Conservation (phyloP, 2,797 vertebrate species). For the Tenualosa ilisha region DNA sequence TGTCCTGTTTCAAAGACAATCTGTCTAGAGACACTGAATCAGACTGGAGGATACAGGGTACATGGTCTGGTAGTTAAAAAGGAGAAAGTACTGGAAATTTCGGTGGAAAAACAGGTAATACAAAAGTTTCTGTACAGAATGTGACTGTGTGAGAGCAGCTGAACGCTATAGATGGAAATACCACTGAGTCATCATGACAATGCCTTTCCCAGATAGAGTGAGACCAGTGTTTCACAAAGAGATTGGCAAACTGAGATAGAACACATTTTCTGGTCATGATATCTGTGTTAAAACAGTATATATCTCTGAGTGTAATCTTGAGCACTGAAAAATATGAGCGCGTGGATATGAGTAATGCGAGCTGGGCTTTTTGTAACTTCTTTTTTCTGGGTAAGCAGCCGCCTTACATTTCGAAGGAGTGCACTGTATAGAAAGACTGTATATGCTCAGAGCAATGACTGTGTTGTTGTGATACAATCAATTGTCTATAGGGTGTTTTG, state of each 20-base stretch:
- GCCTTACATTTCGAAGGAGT: background rate
- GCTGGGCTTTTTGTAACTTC: background rate
- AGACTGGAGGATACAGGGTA: background rate
- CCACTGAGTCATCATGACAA: conserved; percentile 5
- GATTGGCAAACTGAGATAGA: background rate
- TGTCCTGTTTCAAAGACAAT: background rate
- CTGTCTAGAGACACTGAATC: background rate
- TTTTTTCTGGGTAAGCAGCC: background rate
- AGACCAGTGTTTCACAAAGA: background rate
- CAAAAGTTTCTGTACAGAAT: conserved; percentile 18
- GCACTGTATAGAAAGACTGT: background rate
- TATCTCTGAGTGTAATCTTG: background rate
- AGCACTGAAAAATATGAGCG: background rate
- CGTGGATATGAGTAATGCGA: background rate
- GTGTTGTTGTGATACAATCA: conserved; percentile 7
- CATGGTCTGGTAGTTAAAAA: background rate
- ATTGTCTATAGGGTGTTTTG: background rate
- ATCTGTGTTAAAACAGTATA: background rate
- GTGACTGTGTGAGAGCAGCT: background rate
- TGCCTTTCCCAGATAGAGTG: background rate
- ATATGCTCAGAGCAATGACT: conserved; percentile 12
- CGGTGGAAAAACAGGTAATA: conserved; percentile 12
- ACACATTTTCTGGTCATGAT: background rate
- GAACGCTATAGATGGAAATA: conserved; percentile 8
- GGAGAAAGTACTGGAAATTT: background rate